Conservation (phyloP, 1,140 invertebrate species). For the Megalopta genalis region DNA sequence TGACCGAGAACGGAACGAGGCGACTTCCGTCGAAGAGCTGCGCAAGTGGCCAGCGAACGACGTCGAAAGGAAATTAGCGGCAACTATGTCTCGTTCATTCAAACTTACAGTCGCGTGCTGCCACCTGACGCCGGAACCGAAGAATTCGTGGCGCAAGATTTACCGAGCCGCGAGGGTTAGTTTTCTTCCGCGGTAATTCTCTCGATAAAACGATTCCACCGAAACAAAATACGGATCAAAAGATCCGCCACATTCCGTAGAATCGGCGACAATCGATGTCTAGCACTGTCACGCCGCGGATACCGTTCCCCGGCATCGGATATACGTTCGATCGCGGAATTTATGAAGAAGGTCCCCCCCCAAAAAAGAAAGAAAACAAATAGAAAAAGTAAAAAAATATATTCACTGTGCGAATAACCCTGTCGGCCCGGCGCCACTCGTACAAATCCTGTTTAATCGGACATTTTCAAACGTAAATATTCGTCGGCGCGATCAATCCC, state of each 20-base stretch:
- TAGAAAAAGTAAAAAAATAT: neutral
- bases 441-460: too few relatives aligned
- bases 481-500: neutral
- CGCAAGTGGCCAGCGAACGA: neutral
- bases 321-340: neutral
- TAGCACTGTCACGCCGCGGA: neutral
- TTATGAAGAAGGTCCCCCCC: neutral
- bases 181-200: neutral
- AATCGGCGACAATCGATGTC: neutral
- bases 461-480: neutral
- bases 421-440: neutral
- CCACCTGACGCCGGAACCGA: constrained; percentile 21
- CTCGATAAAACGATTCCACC: neutral
- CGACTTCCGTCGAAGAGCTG: too few relatives aligned
- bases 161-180: neutral
- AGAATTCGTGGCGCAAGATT: neutral
- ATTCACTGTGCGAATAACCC: neutral
- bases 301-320: neutral
- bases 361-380: neutral
- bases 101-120: constrained; percentile 19
- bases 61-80: neutral
- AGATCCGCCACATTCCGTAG: too few relatives aligned
- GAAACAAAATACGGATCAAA: neutral
- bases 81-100: neutral
- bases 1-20: too few relatives aligned